These are phyloP conservation scores for Delia radicum DNA, from an alignment of 1,140 invertebrate genomes.

Conservation along the genomic window DNA sequence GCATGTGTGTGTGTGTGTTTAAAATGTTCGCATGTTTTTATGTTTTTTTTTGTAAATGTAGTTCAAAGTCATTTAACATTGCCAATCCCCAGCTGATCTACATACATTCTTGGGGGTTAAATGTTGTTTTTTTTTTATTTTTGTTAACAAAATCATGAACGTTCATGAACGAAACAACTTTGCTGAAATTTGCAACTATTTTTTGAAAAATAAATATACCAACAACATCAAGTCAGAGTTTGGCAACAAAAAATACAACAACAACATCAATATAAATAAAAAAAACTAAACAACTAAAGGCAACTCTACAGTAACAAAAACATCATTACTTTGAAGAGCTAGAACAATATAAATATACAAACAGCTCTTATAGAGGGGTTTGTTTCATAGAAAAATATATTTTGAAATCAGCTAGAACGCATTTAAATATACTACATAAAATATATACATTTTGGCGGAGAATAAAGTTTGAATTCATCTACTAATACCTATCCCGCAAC, in stretches of 20 bases:
- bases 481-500: too few relatives aligned
- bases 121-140: background rate
- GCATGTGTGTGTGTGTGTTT: background rate
- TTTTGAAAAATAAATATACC: background rate
- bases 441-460: too few relatives aligned
- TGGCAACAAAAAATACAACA: background rate
- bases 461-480: too few relatives aligned
- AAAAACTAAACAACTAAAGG: background rate
- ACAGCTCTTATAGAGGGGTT: background rate
- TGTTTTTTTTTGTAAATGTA: constrained; percentile 3
- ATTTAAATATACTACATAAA: too few relatives aligned
- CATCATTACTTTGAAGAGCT: background rate
- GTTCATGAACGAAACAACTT: background rate
- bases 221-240: background rate
- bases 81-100: constrained; percentile 3
- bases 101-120: background rate
- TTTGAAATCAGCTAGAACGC: too few relatives aligned
- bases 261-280: background rate
- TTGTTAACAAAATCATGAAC: background rate
- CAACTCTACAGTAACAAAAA: background rate
- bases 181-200: background rate
- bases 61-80: constrained; percentile 16
- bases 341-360: background rate
- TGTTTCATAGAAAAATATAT: background rate
- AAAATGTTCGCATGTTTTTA: background rate